Percentiles rank a stretch among this genome's conserved stretches.
phyloP scores from a whole-genome alignment of 2,797 vertebrate genomes.

The Enteromius anoplus region DNA sequence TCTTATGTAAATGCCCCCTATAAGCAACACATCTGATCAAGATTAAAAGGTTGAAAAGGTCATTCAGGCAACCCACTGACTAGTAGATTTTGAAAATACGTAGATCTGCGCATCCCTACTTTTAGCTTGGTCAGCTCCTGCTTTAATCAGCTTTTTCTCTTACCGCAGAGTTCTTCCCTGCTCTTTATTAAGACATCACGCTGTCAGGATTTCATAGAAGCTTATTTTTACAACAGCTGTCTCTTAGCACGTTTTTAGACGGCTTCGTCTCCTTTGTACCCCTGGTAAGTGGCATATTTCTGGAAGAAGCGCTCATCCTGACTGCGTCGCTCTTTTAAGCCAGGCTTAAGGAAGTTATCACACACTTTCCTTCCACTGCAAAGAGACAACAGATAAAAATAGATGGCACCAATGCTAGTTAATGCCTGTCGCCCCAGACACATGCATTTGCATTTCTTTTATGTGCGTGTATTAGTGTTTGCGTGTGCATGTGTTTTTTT shows the following conservation, averaged over 20 bases:
- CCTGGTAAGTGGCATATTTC: slow-evolving; percentile 78
- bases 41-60: background rate
- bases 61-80: slow-evolving; percentile 11
- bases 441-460: slow-evolving; percentile 80
- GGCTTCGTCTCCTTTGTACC: slow-evolving; percentile 76
- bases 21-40: slow-evolving; percentile 19
- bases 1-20: slow-evolving; percentile 4
- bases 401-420: slow-evolving; percentile 69
- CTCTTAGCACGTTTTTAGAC: slow-evolving; percentile 66
- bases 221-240: slow-evolving; percentile 66
- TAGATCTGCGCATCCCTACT: slow-evolving; percentile 2
- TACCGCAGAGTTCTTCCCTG: background rate
- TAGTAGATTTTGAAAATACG: background rate
- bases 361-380: slow-evolving; percentile 69
- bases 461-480: slow-evolving; percentile 57
- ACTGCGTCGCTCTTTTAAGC: slow-evolving; percentile 76
- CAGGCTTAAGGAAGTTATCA: slow-evolving; percentile 80
- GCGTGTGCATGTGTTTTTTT: slow-evolving; percentile 36
- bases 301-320: slow-evolving; percentile 73
- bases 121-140: slow-evolving; percentile 31
- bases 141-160: slow-evolving; percentile 30
- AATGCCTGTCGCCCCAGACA: slow-evolving; percentile 76
- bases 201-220: slow-evolving; percentile 67
- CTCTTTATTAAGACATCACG: slow-evolving; percentile 46
- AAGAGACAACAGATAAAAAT: slow-evolving; percentile 63